Evolutionary conservation across 2,888 invertebrate species (phyloP), one percentile per base, ranked within the genome.

Genomic region (Melinaea menophilus): DNA sequence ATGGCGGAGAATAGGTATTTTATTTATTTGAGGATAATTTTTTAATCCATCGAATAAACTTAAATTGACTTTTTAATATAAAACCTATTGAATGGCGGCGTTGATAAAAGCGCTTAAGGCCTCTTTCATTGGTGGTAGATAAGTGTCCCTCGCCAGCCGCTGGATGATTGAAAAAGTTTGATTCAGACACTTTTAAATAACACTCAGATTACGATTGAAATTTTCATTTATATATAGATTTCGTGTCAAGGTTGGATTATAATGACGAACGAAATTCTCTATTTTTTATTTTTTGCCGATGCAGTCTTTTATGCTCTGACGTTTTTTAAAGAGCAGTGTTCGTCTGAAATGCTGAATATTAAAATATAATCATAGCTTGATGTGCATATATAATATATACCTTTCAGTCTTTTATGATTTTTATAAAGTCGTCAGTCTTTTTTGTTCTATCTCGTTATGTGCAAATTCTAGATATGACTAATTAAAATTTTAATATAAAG

Each of bases 81-180:
- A 64, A 58, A 61, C 55, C 64, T 51, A 64, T 64, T n/a, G 56
- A 62, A 45, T 58, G 58, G 48, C 51, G 55, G 54, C 13, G 46
- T 46, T 65, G 47, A 57, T 61, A 67, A 59, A 60, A 55, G 45
- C 57, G 63, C 48, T 4, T 65, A 65, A 65, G 59, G 56, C 47
- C 56, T 54, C 33, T 60, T 66, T 66, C 62, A 67, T 59, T 56
- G 58, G 61, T 34, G 57, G 56, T 47, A 64, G 60, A 67, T 58
- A 63, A 72, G 71, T 71, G 70, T 73, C 69, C 70, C 68, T 61
- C 56, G 70, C 63, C 69, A 70, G 72, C 72, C 72, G 68, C 63
- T 45, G 66, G 73, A 75, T 82, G 83, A 84, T 84, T 83, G 83
- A 82, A 83, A 84, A 84, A 84, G 80, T 84, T 84, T 78, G 73